Evolutionary conservation across 2,113 vertebrate genomes (phyloP).

Genomic region (Carlito syrichta): DNA sequence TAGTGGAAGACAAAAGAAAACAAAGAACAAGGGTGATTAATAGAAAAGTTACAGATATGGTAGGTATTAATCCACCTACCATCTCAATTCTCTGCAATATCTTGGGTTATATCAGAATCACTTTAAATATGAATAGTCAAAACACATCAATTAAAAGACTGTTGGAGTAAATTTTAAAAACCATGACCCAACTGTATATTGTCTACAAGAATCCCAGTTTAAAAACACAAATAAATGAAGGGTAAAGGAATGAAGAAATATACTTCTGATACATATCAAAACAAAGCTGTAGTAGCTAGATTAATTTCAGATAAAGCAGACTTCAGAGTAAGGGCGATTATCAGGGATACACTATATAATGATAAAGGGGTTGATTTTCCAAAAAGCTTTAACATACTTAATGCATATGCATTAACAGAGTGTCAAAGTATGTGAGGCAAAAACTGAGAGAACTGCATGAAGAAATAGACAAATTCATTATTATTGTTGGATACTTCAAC

Average conservation of each 20-base stretch:
- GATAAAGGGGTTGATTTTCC: too few species aligned
- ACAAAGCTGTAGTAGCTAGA: neutral
- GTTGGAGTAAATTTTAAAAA: neutral
- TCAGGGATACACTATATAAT: neutral
- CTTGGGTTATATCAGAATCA: neutral
- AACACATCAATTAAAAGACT: neutral
- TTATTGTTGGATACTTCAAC: neutral
- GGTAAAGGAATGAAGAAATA: neutral
- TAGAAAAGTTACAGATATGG: neutral
- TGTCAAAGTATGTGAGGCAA: too few species aligned
- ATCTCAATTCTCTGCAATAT: too few species aligned
- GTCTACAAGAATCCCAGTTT: neutral
- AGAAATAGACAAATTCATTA: neutral
- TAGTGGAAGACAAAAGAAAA: neutral
- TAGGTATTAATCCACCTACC: neutral
- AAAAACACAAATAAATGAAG: neutral
- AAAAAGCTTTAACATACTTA: too few species aligned
- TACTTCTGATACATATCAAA: neutral
- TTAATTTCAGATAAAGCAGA: neutral
- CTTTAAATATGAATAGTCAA: neutral
- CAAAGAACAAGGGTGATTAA: neutral
- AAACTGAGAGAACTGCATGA: neutral
- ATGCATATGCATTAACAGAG: too few species aligned
- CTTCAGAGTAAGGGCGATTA: neutral
- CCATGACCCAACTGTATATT: neutral